Conservation (phyloP, 2,797 vertebrate genomes). For the Crypturellus tataupa region DNA sequence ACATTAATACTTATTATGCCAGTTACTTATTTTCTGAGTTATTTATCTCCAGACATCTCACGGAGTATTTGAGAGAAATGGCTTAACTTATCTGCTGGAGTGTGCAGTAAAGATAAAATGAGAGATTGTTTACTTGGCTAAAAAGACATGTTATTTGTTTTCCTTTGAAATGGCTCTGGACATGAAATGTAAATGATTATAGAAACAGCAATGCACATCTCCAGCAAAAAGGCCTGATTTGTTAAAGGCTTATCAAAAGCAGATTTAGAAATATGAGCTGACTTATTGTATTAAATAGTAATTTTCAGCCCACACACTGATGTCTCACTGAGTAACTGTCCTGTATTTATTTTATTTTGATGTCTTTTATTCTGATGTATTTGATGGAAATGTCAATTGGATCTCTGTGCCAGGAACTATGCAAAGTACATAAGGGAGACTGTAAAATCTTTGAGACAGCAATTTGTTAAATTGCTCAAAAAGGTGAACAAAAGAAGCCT, state of each 20-base stretch:
- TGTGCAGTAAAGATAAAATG: conserved; percentile 60
- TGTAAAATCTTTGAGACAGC: accelerated
- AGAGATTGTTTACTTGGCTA: conserved; percentile 27
- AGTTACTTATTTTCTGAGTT: conserved; percentile 51
- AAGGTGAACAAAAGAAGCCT: not conserved
- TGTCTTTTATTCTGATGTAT: not conserved
- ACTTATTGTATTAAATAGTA: not conserved
- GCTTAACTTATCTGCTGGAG: conserved; percentile 27
- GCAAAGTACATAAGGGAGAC: not conserved
- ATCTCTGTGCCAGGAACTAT: not conserved
- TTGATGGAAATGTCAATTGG: not conserved
- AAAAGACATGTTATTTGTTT: conserved; percentile 42
- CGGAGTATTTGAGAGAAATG: conserved; percentile 31
- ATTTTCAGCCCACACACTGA: not conserved
- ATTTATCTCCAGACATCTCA: conserved; percentile 49
- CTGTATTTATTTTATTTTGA: not conserved
- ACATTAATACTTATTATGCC: conserved; percentile 43
- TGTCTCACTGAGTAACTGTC: not conserved
- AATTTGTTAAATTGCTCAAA: not conserved
- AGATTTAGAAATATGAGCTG: conserved; percentile 19
- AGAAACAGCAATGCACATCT: not conserved
- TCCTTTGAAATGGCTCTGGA: conserved; percentile 29
- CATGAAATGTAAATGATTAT: conserved; percentile 30
- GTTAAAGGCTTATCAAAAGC: not conserved
- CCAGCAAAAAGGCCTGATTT: not conserved